Evolutionary conservation across 2,113 vertebrate species (phyloP), one percentile per base, ranked within the genome.

Genomic region (Rafetus swinhoei): DNA sequence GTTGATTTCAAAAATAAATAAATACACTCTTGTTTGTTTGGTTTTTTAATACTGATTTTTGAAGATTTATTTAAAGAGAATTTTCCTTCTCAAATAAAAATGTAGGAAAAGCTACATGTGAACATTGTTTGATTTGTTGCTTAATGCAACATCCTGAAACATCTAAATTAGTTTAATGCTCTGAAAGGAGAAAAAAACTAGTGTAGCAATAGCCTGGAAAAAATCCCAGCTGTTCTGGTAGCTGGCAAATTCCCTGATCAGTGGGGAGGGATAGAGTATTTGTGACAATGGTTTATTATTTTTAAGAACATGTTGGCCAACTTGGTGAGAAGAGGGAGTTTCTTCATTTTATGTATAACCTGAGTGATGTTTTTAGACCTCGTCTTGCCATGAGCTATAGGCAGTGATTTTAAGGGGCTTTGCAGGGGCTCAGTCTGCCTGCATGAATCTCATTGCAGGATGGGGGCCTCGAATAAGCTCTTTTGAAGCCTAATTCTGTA

Each of bases 61-160:
- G 82, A 92, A 94, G 86, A 92, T 96, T 97, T 95, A 96, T 96
- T 96, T 95, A 81, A 96, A 90, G 95, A 91, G 92, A 97, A 97
- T 74, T 96, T 97, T 96, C 86, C 91, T 97, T 90, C 93, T 96
- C 52, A 9, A 96, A 95, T 94, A 96, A 96, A 97, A 89, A 95
- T 81, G 53, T 89, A 90, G 90, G 89, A 94, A 97, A 97, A 98
- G 92, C 92, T 96, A 88, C 97, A 96, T 87, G 95, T 90, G 84
- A 93, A 93, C 79, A 96, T 96, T 62, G 93, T 94, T 95, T 90
- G 95, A 96, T 92, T 74, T 87, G 79, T 95, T 96, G 94, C 96
- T 97, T 96, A 11, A 85, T 4, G 0, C 89, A 95, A 95, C 93
- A 97, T 96, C 97, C 92, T 53, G 1, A 93, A 84, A 86, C 9